Evolutionary conservation across 2,113 vertebrate genomes (phyloP).

Genomic region (Chloroceryle aenea): DNA sequence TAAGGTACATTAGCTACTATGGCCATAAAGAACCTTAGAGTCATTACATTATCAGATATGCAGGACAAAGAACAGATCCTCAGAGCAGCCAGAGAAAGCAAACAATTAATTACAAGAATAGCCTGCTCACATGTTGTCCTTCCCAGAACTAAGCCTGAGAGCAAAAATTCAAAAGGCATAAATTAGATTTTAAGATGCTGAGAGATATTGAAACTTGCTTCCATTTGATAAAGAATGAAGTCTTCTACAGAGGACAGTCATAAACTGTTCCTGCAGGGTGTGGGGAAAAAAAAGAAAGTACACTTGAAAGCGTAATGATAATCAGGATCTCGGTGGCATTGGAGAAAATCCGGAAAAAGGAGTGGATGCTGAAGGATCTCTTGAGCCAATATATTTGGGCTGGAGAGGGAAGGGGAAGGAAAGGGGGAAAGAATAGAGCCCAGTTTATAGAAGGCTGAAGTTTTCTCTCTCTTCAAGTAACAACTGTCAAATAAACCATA

Average conservation of each 20-base stretch:
- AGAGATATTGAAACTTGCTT: neutral
- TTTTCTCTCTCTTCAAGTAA: neutral
- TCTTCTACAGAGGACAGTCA: neutral
- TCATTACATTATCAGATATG: conserved; percentile 33
- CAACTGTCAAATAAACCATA: neutral
- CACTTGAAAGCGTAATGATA: neutral
- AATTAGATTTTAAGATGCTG: neutral
- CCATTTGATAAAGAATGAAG: neutral
- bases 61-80: conserved; percentile 51
- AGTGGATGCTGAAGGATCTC: neutral
- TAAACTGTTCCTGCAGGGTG: accelerated
- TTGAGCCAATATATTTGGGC: neutral
- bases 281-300: neutral
- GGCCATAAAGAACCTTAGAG: neutral
- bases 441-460: neutral
- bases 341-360: neutral
- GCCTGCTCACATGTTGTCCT: neutral
- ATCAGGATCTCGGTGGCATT: neutral
- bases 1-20: conserved; percentile 55
- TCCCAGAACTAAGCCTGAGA: neutral
- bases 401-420: neutral
- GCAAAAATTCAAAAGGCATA: neutral
- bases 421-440: neutral
- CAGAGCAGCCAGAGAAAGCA: conserved; percentile 32
- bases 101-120: conserved; percentile 57